Evolutionary conservation across 1,140 invertebrate species (phyloP).

Genomic region (Heliconius nattereri): DNA sequence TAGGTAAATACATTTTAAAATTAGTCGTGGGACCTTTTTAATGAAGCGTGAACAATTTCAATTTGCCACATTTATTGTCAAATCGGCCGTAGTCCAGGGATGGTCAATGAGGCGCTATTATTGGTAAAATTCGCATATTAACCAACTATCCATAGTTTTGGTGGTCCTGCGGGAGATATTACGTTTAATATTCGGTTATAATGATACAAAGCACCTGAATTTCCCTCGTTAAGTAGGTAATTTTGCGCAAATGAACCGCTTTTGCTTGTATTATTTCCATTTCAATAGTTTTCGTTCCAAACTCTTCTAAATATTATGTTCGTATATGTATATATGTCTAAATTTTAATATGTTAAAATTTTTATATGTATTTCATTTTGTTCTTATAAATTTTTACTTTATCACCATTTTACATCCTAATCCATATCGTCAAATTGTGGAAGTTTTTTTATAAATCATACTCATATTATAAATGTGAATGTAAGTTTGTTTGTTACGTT

Average conservation of each 20-base stretch:
- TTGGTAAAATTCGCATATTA: constrained; percentile 63
- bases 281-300: neutral
- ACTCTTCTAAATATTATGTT: neutral
- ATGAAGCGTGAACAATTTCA: constrained; percentile 71
- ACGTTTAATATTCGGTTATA: constrained; percentile 63
- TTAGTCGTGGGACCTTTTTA: constrained; percentile 59
- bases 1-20: constrained; percentile 34
- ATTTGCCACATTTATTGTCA: constrained; percentile 67
- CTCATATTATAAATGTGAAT: too few species aligned
- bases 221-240: constrained; percentile 57
- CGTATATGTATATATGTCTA: neutral
- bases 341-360: too few species aligned
- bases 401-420: neutral
- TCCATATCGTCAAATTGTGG: neutral
- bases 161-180: constrained; percentile 62
- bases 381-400: neutral
- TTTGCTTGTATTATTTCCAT: constrained; percentile 28
- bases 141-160: constrained; percentile 62
- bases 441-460: too few species aligned
- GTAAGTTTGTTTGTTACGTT: too few species aligned
- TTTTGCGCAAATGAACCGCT: constrained; percentile 34
- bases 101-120: constrained; percentile 65
- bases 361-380: neutral
- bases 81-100: constrained; percentile 57
- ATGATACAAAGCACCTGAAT: constrained; percentile 64